Evolutionary conservation across 2,113 vertebrate genomes (phyloP).

Genomic region (Myodes glareolus): DNA sequence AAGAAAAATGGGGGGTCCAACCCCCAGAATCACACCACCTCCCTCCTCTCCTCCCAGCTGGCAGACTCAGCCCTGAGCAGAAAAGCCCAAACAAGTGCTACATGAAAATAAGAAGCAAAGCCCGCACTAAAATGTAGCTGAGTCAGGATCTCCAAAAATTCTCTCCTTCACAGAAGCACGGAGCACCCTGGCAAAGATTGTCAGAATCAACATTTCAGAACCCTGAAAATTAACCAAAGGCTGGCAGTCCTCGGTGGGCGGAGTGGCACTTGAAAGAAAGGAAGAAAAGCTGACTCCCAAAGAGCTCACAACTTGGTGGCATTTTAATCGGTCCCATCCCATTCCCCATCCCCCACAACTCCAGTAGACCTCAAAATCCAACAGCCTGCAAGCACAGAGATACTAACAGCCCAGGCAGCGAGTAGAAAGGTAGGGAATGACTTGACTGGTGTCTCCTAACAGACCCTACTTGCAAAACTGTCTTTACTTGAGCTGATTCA

Average conservation of each 20-base stretch:
- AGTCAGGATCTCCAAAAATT: background rate
- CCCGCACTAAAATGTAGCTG: background rate
- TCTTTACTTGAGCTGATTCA: background rate
- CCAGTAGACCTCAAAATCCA: background rate
- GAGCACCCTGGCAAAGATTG: background rate
- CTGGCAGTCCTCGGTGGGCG: background rate
- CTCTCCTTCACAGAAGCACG: background rate
- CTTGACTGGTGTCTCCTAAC: background rate
- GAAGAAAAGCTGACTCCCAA: background rate
- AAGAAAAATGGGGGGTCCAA: background rate
- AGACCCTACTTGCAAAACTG: background rate
- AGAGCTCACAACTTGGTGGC: background rate
- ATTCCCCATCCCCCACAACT: background rate
- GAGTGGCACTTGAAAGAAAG: background rate
- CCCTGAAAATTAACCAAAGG: background rate
- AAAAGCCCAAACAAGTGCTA: background rate
- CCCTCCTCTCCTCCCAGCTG: background rate
- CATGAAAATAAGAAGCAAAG: background rate
- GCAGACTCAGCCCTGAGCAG: background rate
- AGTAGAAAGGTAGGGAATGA: no score
- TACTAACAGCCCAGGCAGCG: background rate
- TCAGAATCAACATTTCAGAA: slow-evolving; percentile 49
- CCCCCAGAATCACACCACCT: background rate
- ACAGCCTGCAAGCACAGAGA: background rate
- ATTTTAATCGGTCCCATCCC: background rate